Evolutionary conservation across 2,888 invertebrate genomes (phyloP).

Genomic region (Colostygia pectinataria): DNA sequence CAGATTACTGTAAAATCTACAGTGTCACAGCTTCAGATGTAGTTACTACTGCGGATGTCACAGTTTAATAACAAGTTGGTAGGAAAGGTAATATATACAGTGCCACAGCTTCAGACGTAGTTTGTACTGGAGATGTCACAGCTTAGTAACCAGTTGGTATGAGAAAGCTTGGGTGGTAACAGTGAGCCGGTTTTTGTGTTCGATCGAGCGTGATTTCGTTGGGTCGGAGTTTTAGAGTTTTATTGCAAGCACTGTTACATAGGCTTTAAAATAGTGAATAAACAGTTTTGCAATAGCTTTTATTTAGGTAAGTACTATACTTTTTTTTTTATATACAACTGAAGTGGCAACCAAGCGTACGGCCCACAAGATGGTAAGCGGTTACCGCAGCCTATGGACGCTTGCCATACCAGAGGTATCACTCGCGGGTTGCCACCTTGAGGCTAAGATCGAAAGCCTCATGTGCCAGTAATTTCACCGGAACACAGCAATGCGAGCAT

Average conservation of each 20-base stretch:
- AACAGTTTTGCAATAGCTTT: background rate
- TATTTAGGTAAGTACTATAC: no score
- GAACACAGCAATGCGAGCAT: no score
- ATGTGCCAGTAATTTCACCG: no score
- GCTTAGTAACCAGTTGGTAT: slow-evolving; percentile 6
- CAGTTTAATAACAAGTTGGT: no score
- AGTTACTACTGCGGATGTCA: background rate
- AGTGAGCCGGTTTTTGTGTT: slow-evolving; percentile 16
- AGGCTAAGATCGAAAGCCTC: no score
- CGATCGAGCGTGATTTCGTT: slow-evolving; percentile 19
- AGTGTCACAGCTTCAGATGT: slow-evolving; percentile 9
- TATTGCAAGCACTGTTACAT: slow-evolving; percentile 1
- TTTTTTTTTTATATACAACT: no score
- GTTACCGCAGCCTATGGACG: no score
- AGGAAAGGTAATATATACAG: background rate
- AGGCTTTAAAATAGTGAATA: background rate
- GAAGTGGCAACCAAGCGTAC: no score
- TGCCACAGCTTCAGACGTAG: slow-evolving; percentile 9
- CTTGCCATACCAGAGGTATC: no score
- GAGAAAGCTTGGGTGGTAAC: slow-evolving; percentile 11
- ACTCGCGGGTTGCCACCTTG: no score
- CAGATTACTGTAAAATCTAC: background rate
- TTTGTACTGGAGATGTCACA: slow-evolving; percentile 1
- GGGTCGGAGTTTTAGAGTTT: slow-evolving; percentile 16
- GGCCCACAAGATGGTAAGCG: no score